Evolutionary conservation across 2,888 invertebrate species (phyloP), one percentile per base, ranked within the genome.

Genomic region (Drosophila siamana): DNA sequence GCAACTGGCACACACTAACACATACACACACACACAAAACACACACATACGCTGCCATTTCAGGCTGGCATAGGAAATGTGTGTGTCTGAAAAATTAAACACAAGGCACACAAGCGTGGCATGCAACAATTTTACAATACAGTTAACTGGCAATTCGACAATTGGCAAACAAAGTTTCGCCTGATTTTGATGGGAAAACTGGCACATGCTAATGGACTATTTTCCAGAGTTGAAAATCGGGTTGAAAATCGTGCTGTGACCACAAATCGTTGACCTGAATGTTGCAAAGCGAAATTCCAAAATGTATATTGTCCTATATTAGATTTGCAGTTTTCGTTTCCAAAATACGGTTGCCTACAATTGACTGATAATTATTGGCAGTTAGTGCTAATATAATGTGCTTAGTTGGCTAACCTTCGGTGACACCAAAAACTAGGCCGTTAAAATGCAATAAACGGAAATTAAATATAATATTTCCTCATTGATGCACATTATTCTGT

Each of bases 81-180:
- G 28, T 57, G 41, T 63, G 38, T 16, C 60, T 51, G 50, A 60
- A 59, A 68, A 72, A 70, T 65, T 66, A 54, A 52, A 56, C 46
- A 52, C 59, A 11, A 41, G 40, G 36, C 61, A 43, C 33, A 50
- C 41, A 47, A 51, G 33, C 30, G 38, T 48, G 19, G 51, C 40
- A 61, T 54, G 57, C 57, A 61, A 74, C 69, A 57, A 63, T 72
- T 74, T 54, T 30, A 61, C 60, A 54, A 56, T 63, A 64, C 59
- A 56, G 69, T 74, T 76, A 68, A 64, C 57, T 62, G 52, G 46
- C 52, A 60, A 69, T 66, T 70, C 60, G 65, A 64, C 73, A 75
- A 65, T 78, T 73, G 43, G 26, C 51, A 51, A 64, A 50, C 26
- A 68, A 51, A 54, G 36, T 55, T 69, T 51, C 48, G 50, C 30